A percentile compares a stretch with the other conserved stretches of the same genome.
Conservation (phyloP, 2,113 vertebrate genomes). For the Mystacornis crossleyi region DNA sequence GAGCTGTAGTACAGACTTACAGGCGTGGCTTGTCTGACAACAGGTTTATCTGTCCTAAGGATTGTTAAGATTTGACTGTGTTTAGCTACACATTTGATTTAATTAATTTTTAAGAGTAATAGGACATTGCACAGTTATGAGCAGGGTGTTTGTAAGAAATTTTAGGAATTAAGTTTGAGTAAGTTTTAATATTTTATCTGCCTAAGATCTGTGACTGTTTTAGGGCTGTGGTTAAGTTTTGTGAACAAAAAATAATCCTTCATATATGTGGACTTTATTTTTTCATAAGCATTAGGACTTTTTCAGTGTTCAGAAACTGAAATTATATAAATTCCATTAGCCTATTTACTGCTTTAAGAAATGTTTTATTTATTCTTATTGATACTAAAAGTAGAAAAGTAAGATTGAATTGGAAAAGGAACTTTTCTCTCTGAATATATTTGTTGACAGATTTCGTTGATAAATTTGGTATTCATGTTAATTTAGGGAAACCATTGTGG, state of each 20-base stretch:
- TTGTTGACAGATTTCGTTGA: not conserved
- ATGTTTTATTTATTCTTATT: not conserved
- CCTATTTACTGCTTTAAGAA: not conserved
- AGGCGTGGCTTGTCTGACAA: not conserved
- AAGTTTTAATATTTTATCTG: not conserved
- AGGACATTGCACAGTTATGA: not conserved
- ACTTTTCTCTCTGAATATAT: not conserved
- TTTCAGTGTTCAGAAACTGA: not conserved
- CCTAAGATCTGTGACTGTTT: not conserved
- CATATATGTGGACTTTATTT: not conserved
- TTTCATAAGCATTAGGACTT: not conserved
- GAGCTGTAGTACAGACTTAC: too few species aligned
- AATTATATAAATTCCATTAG: not conserved
- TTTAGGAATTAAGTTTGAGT: not conserved
- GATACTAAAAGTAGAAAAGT: not conserved
- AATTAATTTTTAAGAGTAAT: not conserved
- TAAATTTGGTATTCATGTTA: not conserved
- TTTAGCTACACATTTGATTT: not conserved
- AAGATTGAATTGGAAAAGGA: not conserved
- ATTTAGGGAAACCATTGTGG: not conserved
- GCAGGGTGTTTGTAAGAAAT: not conserved
- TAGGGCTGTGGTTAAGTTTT: not conserved
- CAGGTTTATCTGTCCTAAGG: rapidly evolving
- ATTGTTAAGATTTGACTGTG: not conserved
- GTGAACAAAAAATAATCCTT: not conserved